phyloP scores from a whole-genome alignment of 2,888 invertebrate genomes.

The Perizoma flavofasciatum region DNA sequence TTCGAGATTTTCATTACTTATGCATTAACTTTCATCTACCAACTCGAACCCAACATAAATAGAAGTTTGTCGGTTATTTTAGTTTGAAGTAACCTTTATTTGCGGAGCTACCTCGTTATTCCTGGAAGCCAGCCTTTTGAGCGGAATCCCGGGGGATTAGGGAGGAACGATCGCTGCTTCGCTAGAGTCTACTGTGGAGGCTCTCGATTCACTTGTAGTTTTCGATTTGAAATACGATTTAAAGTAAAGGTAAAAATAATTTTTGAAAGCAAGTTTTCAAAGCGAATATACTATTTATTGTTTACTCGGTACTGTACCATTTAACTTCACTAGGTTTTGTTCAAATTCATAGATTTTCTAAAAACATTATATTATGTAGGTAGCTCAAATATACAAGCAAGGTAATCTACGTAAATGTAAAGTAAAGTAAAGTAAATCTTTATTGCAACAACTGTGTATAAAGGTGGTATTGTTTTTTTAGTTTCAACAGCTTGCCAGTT shows the following conservation, averaged over 20 bases:
- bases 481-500: too few relatives aligned
- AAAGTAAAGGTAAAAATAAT: not conserved
- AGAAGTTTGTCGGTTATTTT: conserved; percentile 22
- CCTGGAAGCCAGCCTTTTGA: not conserved
- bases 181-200: not conserved
- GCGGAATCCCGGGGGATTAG: conserved; percentile 10
- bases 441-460: too few relatives aligned
- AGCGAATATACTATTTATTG: not conserved
- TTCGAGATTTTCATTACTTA: conserved; percentile 28
- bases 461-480: too few relatives aligned
- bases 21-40: conserved; percentile 20
- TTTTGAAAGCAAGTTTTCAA: not conserved
- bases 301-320: too few relatives aligned
- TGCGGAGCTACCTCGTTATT: conserved; percentile 9
- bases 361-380: too few relatives aligned
- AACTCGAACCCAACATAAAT: conserved; percentile 3
- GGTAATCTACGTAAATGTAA: too few relatives aligned
- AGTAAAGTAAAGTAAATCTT: too few relatives aligned
- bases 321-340: too few relatives aligned
- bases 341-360: too few relatives aligned
- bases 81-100: conserved; percentile 14
- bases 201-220: conserved; percentile 1
- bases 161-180: conserved; percentile 7
- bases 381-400: too few relatives aligned
- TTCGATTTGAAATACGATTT: not conserved